Percentiles rank a stretch among this genome's conserved stretches.
phyloP scores from a whole-genome alignment of 2,113 vertebrate species.

The Pleuronectes platessa region DNA sequence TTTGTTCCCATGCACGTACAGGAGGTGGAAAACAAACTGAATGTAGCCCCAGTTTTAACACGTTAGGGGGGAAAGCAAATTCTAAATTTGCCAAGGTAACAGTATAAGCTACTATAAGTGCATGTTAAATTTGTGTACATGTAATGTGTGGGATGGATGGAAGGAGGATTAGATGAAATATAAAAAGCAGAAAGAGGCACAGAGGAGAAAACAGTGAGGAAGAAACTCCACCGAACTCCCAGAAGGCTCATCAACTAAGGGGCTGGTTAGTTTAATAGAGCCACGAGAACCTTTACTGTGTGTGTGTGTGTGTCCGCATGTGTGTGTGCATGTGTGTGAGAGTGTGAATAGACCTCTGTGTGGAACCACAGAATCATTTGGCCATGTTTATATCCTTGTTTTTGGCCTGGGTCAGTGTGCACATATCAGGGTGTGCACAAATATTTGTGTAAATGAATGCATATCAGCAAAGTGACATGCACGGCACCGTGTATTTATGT shows the following conservation, averaged over 20 bases:
- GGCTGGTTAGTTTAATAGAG: conserved; percentile 62
- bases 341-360: not conserved
- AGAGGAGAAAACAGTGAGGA: conserved; percentile 28
- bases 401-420: conserved; percentile 64
- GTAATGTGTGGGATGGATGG: not conserved
- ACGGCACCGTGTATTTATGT: conserved; percentile 9
- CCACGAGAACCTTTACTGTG: conserved; percentile 41
- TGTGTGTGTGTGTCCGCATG: no score
- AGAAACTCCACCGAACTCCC: conserved; percentile 47
- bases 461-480: conserved; percentile 9
- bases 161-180: not conserved
- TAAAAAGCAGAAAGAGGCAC: not conserved
- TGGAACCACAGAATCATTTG: conserved; percentile 73
- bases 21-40: not conserved
- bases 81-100: no score
- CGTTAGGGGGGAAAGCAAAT: not conserved
- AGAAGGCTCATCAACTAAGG: conserved; percentile 40
- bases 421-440: conserved; percentile 34
- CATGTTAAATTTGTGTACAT: not conserved
- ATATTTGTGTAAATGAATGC: conserved; percentile 31
- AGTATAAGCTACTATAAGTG: not conserved
- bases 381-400: conserved; percentile 77
- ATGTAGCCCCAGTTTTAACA: not conserved
- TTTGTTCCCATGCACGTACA: not conserved
- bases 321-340: no score